phyloP scores from a whole-genome alignment of 2,797 vertebrate species.

The Typhlichthys subterraneus region DNA sequence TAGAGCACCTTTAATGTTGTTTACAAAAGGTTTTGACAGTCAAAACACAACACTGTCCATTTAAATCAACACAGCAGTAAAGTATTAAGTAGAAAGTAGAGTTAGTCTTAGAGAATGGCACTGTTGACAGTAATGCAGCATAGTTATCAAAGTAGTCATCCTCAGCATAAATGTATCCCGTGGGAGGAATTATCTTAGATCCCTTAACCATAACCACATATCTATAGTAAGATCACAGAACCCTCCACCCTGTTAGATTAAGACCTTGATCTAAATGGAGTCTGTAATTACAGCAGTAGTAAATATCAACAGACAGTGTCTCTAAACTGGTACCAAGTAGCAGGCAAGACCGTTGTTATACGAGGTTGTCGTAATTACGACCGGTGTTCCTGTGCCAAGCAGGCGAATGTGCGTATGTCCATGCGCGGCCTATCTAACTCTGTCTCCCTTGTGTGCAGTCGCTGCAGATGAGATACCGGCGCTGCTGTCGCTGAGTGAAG shows the following conservation, averaged over 20 bases:
- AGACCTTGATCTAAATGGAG: no score
- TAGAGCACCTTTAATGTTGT: no score
- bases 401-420: slow-evolving; percentile 7
- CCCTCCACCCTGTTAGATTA: slow-evolving; percentile 9
- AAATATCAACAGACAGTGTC: slow-evolving; percentile 6
- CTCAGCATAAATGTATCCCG: no score
- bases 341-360: not conserved
- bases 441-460: slow-evolving; percentile 34
- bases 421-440: slow-evolving; percentile 26
- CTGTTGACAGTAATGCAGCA: no score
- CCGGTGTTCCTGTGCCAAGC: no score
- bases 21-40: no score
- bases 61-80: no score
- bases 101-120: no score
- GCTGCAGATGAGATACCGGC: slow-evolving; percentile 57
- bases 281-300: slow-evolving; percentile 22
- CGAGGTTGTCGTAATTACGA: no score
- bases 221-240: slow-evolving; percentile 12
- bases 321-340: not conserved
- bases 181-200: not conserved
- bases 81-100: no score
- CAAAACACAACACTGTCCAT: no score
- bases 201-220: slow-evolving; percentile 1
- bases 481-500: slow-evolving; percentile 58
- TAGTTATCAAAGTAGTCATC: no score